A percentile compares a stretch with the other conserved stretches of the same genome.
Evolutionary conservation across 2,888 invertebrate genomes (phyloP).

Genomic region (Eurytoma adleriae): DNA sequence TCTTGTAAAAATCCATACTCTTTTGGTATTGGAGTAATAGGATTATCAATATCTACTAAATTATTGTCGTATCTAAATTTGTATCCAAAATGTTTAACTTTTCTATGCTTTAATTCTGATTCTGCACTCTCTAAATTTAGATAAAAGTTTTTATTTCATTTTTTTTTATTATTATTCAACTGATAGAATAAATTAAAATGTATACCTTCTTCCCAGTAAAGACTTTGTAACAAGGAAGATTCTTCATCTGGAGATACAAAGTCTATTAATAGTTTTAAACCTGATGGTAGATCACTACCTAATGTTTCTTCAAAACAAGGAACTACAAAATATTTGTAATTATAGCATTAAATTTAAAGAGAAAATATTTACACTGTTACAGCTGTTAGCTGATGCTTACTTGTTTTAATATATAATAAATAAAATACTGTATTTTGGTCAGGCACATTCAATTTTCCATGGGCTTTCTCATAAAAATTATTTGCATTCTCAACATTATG

Average conservation of each 20-base stretch:
- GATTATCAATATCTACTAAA: constrained; percentile 85
- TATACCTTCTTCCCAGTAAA: constrained; percentile 77
- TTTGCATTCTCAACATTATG: constrained; percentile 77
- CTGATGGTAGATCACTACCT: constrained; percentile 79
- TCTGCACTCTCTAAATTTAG: constrained; percentile 20
- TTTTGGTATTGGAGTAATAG: constrained; percentile 84
- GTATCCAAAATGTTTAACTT: constrained; percentile 94
- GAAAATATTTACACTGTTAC: constrained; percentile 25
- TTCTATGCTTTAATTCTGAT: constrained; percentile 84
- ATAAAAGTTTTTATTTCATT: constrained; percentile 11
- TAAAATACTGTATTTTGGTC: constrained; percentile 82
- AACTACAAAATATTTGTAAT: constrained; percentile 42
- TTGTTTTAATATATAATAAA: constrained; percentile 81
- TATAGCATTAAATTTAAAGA: constrained; percentile 4
- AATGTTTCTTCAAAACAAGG: constrained; percentile 40
- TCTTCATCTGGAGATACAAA: constrained; percentile 87
- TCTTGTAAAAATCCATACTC: constrained; percentile 83
- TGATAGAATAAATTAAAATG: neutral
- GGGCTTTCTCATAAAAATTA: constrained; percentile 79
- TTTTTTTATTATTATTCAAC: no score
- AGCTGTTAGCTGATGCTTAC: constrained; percentile 72
- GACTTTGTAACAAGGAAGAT: constrained; percentile 78
- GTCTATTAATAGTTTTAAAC: constrained; percentile 83
- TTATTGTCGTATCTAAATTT: constrained; percentile 93
- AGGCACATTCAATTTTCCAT: constrained; percentile 79